These are phyloP conservation scores for Eristalis intricaria DNA, from an alignment of 2,888 invertebrate genomes.

Conservation along the genomic window DNA sequence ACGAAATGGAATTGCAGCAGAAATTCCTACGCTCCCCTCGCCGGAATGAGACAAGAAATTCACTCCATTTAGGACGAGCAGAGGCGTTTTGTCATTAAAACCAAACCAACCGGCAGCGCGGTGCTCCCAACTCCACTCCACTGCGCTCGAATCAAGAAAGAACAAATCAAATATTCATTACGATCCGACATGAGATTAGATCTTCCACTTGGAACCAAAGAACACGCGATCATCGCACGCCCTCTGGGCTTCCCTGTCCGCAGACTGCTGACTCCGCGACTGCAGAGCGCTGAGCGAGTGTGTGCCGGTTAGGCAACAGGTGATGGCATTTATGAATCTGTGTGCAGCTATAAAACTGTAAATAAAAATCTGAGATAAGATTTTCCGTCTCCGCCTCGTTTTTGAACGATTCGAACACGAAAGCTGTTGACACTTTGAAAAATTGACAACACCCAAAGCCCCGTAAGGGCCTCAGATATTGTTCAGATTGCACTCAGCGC, in stretches of 20 bases:
- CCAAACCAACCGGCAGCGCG: slow-evolving; percentile 18
- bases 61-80: slow-evolving; percentile 24
- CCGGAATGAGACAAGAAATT: background rate
- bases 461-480: slow-evolving; percentile 32
- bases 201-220: slow-evolving; percentile 17
- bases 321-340: slow-evolving; percentile 40
- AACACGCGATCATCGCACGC: slow-evolving; percentile 28
- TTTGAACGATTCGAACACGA: background rate
- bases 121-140: background rate
- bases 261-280: background rate
- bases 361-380: slow-evolving; percentile 30
- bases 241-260: background rate
- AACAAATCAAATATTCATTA: slow-evolving; percentile 38
- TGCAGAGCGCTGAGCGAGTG: background rate
- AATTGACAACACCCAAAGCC: slow-evolving; percentile 13
- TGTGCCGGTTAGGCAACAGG: slow-evolving; percentile 42
- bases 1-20: slow-evolving; percentile 31
- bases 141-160: background rate
- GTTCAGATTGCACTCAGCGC: slow-evolving; percentile 19
- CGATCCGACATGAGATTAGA: slow-evolving; percentile 34
- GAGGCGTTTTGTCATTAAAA: slow-evolving; percentile 57
- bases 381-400: background rate
- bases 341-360: slow-evolving; percentile 36
- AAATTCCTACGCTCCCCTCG: slow-evolving; percentile 6
- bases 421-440: slow-evolving; percentile 24